A percentile compares a stretch with the other conserved stretches of the same genome.
Evolutionary conservation across 2,113 vertebrate genomes (phyloP).

Genomic region (Callipepla squamata): DNA sequence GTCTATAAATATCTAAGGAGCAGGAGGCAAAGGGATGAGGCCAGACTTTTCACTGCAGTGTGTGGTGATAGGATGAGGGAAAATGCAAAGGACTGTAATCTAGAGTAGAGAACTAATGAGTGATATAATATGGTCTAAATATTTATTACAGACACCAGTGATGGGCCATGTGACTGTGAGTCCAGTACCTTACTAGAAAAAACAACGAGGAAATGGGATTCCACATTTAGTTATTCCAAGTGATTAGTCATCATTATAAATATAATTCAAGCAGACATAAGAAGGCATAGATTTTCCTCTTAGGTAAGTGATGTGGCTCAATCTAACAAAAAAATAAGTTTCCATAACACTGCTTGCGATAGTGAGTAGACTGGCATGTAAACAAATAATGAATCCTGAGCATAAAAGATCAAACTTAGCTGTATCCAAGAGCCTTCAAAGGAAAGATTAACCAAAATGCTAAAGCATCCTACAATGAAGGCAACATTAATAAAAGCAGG

Average conservation of each 20-base stretch:
- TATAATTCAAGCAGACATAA: background rate
- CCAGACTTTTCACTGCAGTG: too few relatives aligned
- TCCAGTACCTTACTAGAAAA: background rate
- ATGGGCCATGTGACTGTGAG: accelerated
- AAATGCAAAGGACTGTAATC: background rate
- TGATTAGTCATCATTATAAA: background rate
- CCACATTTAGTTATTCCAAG: background rate
- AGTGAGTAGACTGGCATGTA: background rate
- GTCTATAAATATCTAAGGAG: too few relatives aligned
- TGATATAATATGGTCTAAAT: background rate
- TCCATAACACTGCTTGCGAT: background rate
- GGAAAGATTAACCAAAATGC: background rate
- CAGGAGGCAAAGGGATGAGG: too few relatives aligned
- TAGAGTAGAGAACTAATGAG: background rate
- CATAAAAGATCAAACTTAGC: background rate
- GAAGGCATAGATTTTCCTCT: background rate
- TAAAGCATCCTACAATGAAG: background rate
- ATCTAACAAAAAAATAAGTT: background rate
- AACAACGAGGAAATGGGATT: background rate
- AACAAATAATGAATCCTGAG: background rate
- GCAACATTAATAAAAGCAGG: background rate
- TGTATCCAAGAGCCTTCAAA: background rate
- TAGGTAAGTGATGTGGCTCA: background rate
- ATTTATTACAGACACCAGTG: background rate
- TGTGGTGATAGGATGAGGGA: too few relatives aligned